Percentiles rank a stretch among this genome's conserved stretches.
Conservation (phyloP, 2,113 vertebrate genomes). For the Laterallus jamaicensis region DNA sequence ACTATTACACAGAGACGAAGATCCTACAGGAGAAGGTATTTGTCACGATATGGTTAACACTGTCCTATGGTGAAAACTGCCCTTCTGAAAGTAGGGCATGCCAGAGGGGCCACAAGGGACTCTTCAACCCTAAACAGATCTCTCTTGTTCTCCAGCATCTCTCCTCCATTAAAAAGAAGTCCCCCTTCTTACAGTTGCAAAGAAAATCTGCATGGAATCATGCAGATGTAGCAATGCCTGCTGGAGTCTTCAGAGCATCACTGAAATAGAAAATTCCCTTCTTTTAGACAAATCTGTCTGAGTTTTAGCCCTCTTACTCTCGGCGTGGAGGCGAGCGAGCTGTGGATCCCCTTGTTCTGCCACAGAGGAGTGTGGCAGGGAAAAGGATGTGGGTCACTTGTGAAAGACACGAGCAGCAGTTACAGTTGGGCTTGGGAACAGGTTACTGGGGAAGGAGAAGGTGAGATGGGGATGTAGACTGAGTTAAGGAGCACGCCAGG, state of each 20-base stretch:
- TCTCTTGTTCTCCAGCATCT: background rate
- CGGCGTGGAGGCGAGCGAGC: background rate
- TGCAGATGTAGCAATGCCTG: background rate
- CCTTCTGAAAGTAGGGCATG: background rate
- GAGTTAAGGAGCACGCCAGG: background rate
- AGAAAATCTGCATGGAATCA: background rate
- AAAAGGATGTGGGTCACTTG: too few relatives aligned
- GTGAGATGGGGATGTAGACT: background rate
- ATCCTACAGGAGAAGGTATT: conserved; percentile 94
- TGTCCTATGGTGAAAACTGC: background rate
- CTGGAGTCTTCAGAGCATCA: background rate
- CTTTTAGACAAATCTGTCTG: background rate
- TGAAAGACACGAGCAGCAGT: background rate
- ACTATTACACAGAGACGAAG: conserved; percentile 97
- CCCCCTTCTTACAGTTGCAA: background rate
- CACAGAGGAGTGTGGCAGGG: background rate
- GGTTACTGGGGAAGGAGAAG: background rate
- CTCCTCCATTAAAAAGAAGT: background rate
- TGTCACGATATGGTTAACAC: background rate
- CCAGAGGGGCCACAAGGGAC: background rate
- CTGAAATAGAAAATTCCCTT: background rate
- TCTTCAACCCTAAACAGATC: background rate
- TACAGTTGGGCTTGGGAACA: background rate
- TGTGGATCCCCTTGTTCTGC: background rate
- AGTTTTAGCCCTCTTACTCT: background rate